Evolutionary conservation across 2,113 vertebrate genomes (phyloP).

Genomic region (Istiophorus platypterus): DNA sequence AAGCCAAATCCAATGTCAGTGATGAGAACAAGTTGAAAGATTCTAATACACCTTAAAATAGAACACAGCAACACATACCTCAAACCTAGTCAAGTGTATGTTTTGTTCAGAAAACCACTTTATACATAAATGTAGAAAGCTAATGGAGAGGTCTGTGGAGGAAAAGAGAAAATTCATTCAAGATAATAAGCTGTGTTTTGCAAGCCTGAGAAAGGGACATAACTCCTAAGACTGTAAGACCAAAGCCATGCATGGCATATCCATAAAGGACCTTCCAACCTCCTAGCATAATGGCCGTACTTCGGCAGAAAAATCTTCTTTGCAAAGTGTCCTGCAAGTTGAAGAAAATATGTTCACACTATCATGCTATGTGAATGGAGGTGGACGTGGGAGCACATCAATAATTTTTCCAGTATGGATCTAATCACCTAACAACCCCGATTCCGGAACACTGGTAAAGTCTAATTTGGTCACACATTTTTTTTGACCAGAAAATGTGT

Average conservation of each 20-base stretch:
- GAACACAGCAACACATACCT: background rate
- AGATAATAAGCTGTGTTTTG: no score
- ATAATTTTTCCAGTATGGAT: slow-evolving; percentile 20
- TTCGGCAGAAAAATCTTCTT: background rate
- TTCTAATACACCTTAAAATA: no score
- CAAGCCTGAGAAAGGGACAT: no score
- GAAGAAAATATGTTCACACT: background rate
- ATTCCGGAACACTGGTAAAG: background rate
- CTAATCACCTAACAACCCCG: background rate
- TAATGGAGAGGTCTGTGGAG: background rate
- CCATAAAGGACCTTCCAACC: slow-evolving; percentile 5
- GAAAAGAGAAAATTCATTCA: no score
- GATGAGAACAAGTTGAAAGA: background rate
- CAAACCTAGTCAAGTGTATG: background rate
- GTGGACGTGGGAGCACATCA: background rate
- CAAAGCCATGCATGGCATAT: background rate
- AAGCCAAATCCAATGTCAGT: background rate
- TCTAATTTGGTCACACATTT: background rate
- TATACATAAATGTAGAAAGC: slow-evolving; percentile 11
- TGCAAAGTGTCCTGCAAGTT: background rate
- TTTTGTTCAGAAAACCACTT: background rate
- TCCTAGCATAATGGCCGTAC: background rate
- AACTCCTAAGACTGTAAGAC: no score
- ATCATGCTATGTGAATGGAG: slow-evolving; percentile 4
- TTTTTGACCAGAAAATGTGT: slow-evolving; percentile 1